These are phyloP conservation scores for Hirundichthys speculiger DNA, from an alignment of 2,113 vertebrate species.

Conservation along the genomic window DNA sequence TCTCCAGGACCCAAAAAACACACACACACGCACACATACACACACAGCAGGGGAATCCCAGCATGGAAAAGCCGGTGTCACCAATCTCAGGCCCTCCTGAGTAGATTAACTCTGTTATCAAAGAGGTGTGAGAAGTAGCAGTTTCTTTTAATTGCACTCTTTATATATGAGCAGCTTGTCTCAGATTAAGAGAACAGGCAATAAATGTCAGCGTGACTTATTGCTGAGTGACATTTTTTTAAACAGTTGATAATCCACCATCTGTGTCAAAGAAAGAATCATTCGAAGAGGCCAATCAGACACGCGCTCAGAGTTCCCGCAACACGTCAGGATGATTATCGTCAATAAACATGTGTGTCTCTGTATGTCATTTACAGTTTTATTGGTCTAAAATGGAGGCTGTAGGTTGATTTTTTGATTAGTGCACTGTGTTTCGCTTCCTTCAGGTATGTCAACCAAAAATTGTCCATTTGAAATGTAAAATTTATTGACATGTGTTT, in stretches of 20 bases:
- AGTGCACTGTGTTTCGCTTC: slow-evolving; percentile 60
- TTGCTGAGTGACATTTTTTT: slow-evolving; percentile 73
- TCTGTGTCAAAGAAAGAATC: slow-evolving; percentile 71
- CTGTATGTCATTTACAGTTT: slow-evolving; percentile 58
- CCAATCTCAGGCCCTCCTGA: slow-evolving; percentile 65
- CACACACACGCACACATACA: slow-evolving; percentile 63
- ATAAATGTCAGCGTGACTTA: slow-evolving; percentile 74
- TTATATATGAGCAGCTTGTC: slow-evolving; percentile 72
- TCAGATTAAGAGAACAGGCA: slow-evolving; percentile 76
- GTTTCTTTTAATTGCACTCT: slow-evolving; percentile 74
- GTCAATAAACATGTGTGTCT: slow-evolving; percentile 70
- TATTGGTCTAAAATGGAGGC: slow-evolving; percentile 47
- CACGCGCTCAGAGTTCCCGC: slow-evolving; percentile 47
- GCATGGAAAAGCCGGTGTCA: slow-evolving; percentile 60
- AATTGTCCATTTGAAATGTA: slow-evolving; percentile 62
- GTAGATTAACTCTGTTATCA: slow-evolving; percentile 74
- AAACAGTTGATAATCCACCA: slow-evolving; percentile 78
- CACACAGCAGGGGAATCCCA: slow-evolving; percentile 60
- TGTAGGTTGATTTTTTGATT: slow-evolving; percentile 76
- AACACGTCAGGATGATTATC: slow-evolving; percentile 51
- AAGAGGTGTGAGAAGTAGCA: slow-evolving; percentile 65
- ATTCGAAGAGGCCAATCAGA: slow-evolving; percentile 53
- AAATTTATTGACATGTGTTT: slow-evolving; percentile 69
- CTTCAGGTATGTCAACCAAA: slow-evolving; percentile 63
- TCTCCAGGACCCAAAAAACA: slow-evolving; percentile 71